phyloP scores from a whole-genome alignment of 2,888 invertebrate species.

The Fragum whitleyi region DNA sequence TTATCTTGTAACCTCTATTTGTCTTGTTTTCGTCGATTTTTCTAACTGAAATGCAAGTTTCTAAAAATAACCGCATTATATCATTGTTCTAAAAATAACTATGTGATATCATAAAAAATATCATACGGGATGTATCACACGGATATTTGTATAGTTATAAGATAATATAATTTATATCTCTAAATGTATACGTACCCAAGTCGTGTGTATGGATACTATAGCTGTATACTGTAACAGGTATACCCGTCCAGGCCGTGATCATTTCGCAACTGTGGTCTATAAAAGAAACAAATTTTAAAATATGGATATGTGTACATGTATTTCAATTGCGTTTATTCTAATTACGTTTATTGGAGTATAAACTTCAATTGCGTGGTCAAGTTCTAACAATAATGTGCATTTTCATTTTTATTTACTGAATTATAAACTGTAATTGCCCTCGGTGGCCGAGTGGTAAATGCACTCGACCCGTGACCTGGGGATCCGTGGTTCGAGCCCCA shows the following conservation, averaged over 20 bases:
- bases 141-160: too few species aligned
- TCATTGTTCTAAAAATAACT: too few species aligned
- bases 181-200: neutral
- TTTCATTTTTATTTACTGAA: neutral
- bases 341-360: neutral
- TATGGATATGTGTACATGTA: neutral
- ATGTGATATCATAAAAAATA: too few species aligned
- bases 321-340: neutral
- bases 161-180: too few species aligned
- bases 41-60: too few species aligned
- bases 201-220: constrained; percentile 21
- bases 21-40: too few species aligned
- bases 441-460: too few species aligned
- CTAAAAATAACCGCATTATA: too few species aligned
- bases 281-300: neutral
- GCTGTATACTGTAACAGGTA: constrained; percentile 6
- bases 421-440: neutral
- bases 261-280: constrained; percentile 17
- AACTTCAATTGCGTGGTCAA: neutral
- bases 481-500: too few species aligned
- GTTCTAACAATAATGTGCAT: neutral
- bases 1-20: too few species aligned
- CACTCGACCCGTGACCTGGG: too few species aligned
- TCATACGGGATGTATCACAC: too few species aligned
- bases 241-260: constrained; percentile 3